Evolutionary conservation across 2,797 vertebrate genomes (phyloP).

Genomic region (Aselliscus stoliczkanus): DNA sequence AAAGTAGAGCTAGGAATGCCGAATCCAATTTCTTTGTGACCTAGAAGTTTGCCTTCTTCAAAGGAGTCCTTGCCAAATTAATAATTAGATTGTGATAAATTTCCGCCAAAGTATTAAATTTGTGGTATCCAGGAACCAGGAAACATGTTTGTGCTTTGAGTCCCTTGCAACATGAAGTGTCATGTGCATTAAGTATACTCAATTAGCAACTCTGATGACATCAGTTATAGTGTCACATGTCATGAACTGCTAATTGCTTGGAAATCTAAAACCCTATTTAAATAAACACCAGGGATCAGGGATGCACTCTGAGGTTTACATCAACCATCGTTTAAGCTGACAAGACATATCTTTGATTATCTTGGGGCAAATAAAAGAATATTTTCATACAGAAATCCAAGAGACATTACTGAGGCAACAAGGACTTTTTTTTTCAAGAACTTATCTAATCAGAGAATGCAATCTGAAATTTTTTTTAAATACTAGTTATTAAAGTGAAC

Average conservation of each 20-base stretch:
- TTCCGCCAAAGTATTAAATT: neutral
- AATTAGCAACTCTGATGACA: conserved; percentile 70
- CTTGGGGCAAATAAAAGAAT: neutral
- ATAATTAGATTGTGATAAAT: conserved; percentile 21
- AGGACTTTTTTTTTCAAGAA: neutral
- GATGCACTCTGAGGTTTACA: neutral
- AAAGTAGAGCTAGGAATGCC: neutral
- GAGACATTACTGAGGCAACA: neutral
- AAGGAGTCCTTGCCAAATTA: neutral
- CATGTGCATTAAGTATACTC: conserved; percentile 54
- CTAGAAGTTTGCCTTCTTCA: neutral
- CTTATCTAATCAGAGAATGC: neutral
- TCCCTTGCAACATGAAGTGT: conserved; percentile 35
- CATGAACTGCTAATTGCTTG: conserved; percentile 67
- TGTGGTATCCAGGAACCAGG: conserved; percentile 12
- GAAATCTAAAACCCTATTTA: conserved; percentile 48
- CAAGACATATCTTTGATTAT: neutral
- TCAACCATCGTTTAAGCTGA: conserved; percentile 13
- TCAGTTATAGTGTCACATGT: conserved; percentile 66
- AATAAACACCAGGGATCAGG: conserved; percentile 52
- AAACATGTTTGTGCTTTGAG: conserved; percentile 31
- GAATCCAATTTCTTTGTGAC: conserved; percentile 43
- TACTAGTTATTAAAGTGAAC: neutral
- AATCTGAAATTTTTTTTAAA: neutral
- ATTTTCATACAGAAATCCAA: neutral